Base-by-base conservation (phyloP, 1,140 invertebrate genomes). In the Drosophila tristis region DNA sequence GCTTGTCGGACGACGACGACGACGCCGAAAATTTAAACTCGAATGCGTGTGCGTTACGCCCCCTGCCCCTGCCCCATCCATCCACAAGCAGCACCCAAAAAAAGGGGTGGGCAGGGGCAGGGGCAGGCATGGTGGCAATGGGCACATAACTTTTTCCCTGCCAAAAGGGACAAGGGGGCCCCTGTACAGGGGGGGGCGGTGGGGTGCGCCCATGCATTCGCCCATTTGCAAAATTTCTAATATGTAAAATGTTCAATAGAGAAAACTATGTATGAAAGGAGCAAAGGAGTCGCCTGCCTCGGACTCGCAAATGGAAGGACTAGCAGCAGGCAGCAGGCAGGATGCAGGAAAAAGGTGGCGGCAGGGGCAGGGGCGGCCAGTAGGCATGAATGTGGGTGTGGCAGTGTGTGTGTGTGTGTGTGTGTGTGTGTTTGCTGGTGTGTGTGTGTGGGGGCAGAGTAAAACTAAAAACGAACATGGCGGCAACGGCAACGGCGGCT, bases 231-330 rank as follows among this genome's bases (percentile, higher is more conserved):
- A 87, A 87, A 89, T 80, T 87, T 87, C 84, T 87, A 87, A 87
- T 87, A 87, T 87, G 84, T 87, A 87, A 87, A 87, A 87, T 87
- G 84, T 87, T 87, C 84, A 87, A 87, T 89, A 89, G 84, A 89
- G 84, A 87, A 87, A 87, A 87, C 82, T 87, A 89, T 87, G 84
- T 89, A 76, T 62, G 74, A 73, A 43, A 49, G 31, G 29, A 44
- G 39, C 49, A 48, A 43, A 45, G 53, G 55, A 55, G 53, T 54
- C 62, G 66, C 50, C 66, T 43, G 20, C 65, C 66, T 68, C 66
- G 66, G 45, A 68, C 66, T 70, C 45, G 58, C 7, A 62, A 48
- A 61, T 44, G 45, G 39, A 49, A n/a, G 44, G 43, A 49, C 61
- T 15, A 16, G 57, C 20, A 9, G 2, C 13, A 5, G 20, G 57